Evolutionary conservation across 2,113 vertebrate genomes (phyloP).

Genomic region (Mustelus asterias): DNA sequence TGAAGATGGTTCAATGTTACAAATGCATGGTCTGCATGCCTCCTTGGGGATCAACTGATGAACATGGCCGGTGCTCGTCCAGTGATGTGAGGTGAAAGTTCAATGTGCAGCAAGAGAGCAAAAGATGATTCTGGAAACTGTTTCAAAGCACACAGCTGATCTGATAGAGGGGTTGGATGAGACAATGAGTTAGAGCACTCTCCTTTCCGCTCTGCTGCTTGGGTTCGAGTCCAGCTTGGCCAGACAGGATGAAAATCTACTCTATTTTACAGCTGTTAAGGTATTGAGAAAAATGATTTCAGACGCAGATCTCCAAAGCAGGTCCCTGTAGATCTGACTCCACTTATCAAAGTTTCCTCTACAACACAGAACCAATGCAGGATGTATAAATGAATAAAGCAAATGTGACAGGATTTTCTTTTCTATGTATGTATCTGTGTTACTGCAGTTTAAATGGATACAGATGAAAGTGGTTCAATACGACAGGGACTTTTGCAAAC

Average conservation of each 20-base stretch:
- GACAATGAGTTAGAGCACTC: background rate
- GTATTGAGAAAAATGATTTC: constrained; percentile 9
- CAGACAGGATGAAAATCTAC: constrained; percentile 30
- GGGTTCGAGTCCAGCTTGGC: background rate
- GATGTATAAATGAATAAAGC: constrained; percentile 29
- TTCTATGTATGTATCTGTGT: background rate
- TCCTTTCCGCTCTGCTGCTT: background rate
- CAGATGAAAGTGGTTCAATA: background rate
- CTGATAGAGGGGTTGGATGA: background rate
- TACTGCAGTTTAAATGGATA: background rate
- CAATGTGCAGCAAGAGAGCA: background rate
- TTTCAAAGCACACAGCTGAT: background rate
- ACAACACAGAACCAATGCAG: background rate
- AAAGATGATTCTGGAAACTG: constrained; percentile 1
- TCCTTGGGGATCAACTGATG: background rate
- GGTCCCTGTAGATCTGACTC: constrained; percentile 12
- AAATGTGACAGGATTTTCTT: background rate
- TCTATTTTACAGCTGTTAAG: constrained; percentile 32
- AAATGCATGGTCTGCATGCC: background rate
- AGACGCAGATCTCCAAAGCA: background rate
- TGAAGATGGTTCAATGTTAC: constrained; percentile 17
- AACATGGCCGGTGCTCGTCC: background rate
- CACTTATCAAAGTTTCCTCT: constrained; percentile 31
- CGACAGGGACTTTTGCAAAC: background rate
- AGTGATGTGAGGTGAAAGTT: constrained; percentile 2